phyloP scores from a whole-genome alignment of 1,140 invertebrate genomes.

The Holcopasites calliopsidis region DNA sequence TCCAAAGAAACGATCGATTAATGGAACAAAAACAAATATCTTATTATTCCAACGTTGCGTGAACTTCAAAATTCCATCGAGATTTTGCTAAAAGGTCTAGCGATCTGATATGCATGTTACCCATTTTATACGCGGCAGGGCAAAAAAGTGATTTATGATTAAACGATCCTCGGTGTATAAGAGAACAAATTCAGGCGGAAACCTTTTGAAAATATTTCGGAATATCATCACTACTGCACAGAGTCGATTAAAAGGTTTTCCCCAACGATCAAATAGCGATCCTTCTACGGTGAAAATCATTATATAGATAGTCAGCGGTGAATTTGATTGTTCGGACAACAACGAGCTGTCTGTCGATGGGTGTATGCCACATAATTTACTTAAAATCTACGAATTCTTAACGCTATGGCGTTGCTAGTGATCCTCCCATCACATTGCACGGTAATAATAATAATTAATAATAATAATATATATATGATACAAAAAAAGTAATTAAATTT shows the following conservation, averaged over 20 bases:
- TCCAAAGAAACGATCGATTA: not conserved
- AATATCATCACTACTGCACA: slow-evolving; percentile 8
- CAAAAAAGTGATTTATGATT: not conserved
- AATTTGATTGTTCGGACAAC: slow-evolving; percentile 47
- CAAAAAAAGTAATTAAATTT: slow-evolving; percentile 70
- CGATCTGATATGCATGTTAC: slow-evolving; percentile 23
- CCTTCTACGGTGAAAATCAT: slow-evolving; percentile 29
- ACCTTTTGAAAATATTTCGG: slow-evolving; percentile 8
- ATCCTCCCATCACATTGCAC: slow-evolving; percentile 37
- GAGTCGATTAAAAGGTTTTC: slow-evolving; percentile 38
- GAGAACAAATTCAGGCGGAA: not conserved
- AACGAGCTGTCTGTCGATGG: slow-evolving; percentile 27
- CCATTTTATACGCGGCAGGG: not conserved
- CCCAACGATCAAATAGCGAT: slow-evolving; percentile 42
- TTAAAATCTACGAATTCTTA: slow-evolving; percentile 41
- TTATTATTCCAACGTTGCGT: too few species aligned
- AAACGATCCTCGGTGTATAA: not conserved
- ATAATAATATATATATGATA: slow-evolving; percentile 66
- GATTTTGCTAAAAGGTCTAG: slow-evolving; percentile 22
- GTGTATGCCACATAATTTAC: slow-evolving; percentile 56
- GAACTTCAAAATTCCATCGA: too few species aligned
- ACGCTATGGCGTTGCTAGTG: slow-evolving; percentile 34
- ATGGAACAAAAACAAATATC: not conserved
- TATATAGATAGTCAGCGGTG: slow-evolving; percentile 30
- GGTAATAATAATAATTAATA: too few species aligned